These are phyloP conservation scores for Himalopsyche tibetana DNA, from an alignment of 2,888 invertebrate genomes.

Conservation along the genomic window DNA sequence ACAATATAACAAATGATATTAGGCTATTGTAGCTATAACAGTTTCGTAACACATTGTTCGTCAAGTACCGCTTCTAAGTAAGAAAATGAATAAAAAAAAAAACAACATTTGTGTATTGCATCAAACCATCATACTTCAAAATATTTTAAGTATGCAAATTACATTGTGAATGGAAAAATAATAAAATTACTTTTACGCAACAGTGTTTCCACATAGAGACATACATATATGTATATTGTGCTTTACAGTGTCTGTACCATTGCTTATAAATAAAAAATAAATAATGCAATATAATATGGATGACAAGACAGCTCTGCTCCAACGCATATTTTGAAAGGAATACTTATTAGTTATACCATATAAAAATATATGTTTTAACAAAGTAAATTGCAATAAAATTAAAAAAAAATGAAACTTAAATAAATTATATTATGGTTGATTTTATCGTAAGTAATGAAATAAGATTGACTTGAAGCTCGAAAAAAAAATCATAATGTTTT, in stretches of 20 bases:
- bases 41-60: too few relatives aligned
- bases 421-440: too few relatives aligned
- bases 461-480: too few relatives aligned
- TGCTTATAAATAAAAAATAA: too few relatives aligned
- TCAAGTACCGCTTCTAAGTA: too few relatives aligned
- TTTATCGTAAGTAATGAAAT: too few relatives aligned
- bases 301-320: not conserved
- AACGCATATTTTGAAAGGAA: constrained; percentile 2
- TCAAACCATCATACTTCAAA: not conserved
- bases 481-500: too few relatives aligned
- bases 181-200: not conserved
- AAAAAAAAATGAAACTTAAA: too few relatives aligned
- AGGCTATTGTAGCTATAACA: too few relatives aligned
- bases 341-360: not conserved
- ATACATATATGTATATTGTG: not conserved
- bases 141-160: constrained; percentile 15
- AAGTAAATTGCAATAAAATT: too few relatives aligned
- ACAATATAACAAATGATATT: too few relatives aligned
- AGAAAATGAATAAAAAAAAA: not conserved
- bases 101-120: not conserved
- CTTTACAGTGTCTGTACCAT: too few relatives aligned
- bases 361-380: not conserved
- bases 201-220: not conserved
- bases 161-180: not conserved
- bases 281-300: not conserved